Evolutionary conservation across 2,888 invertebrate genomes (phyloP).

Genomic region (Rhabditoides inermis): DNA sequence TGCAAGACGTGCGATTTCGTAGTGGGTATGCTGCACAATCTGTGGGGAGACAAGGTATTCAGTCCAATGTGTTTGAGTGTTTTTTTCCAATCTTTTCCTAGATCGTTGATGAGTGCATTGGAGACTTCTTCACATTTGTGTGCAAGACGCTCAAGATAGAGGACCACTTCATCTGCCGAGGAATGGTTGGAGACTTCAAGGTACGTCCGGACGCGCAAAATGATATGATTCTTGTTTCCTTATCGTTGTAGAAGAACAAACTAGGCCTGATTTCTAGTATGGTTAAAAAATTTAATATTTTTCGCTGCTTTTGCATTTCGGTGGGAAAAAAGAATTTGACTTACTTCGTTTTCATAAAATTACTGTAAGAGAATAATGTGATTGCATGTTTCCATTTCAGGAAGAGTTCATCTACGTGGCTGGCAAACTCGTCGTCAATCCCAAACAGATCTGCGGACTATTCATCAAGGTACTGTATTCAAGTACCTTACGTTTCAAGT

Average conservation of each 20-base stretch:
- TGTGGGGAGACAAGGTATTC: too few species aligned
- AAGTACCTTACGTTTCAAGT: not conserved
- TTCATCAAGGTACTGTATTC: conserved; percentile 12
- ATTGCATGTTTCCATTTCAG: conserved; percentile 11
- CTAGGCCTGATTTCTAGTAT: too few species aligned
- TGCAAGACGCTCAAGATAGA: conserved; percentile 35
- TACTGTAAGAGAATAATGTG: not conserved
- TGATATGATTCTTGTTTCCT: not conserved
- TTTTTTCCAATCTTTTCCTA: too few species aligned
- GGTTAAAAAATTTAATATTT: too few species aligned
- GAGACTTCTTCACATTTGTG: conserved; percentile 22
- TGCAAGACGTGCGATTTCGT: too few species aligned
- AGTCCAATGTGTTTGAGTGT: too few species aligned
- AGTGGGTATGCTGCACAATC: too few species aligned
- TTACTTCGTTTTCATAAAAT: not conserved
- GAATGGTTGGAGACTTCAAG: conserved; percentile 30
- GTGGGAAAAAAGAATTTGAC: not conserved
- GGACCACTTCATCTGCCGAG: conserved; percentile 34
- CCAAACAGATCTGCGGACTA: conserved; percentile 38
- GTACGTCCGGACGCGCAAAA: conserved; percentile 2
- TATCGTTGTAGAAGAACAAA: too few species aligned
- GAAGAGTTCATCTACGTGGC: conserved; percentile 41
- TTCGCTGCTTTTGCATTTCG: too few species aligned
- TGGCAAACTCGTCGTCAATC: conserved; percentile 33
- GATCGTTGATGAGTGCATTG: too few species aligned